Evolutionary conservation across 2,797 vertebrate genomes (phyloP).

Genomic region (Rhabdophis nuchalis): DNA sequence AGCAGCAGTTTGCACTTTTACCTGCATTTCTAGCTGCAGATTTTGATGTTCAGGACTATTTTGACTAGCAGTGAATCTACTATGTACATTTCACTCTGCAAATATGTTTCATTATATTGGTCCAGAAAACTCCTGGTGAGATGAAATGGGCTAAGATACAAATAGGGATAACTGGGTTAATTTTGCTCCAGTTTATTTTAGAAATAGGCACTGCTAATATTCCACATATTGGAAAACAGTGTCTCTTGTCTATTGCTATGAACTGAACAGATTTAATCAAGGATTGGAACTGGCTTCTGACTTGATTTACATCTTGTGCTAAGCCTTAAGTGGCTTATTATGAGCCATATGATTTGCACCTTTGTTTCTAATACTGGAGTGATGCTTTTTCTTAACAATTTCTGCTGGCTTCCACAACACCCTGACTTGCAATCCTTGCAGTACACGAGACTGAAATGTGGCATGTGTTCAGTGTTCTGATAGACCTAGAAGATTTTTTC

Average conservation of each 20-base stretch:
- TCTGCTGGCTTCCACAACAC: background rate
- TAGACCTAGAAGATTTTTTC: background rate
- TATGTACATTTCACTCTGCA: constrained; percentile 27
- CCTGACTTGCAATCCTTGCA: background rate
- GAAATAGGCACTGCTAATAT: constrained; percentile 25
- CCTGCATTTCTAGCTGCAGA: constrained; percentile 55
- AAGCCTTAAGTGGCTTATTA: background rate
- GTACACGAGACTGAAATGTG: background rate
- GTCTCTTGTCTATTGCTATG: background rate
- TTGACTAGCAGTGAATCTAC: constrained; percentile 36
- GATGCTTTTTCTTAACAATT: background rate
- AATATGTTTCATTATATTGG: constrained; percentile 45
- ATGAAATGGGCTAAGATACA: constrained; percentile 37
- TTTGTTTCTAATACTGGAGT: constrained; percentile 23
- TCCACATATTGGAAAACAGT: constrained; percentile 24
- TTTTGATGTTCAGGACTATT: constrained; percentile 48
- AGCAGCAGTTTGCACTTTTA: constrained; percentile 56
- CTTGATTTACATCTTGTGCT: background rate
- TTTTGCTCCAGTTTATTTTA: constrained; percentile 37
- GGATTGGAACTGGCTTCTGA: background rate
- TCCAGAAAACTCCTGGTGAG: constrained; percentile 34
- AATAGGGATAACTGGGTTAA: constrained; percentile 32
- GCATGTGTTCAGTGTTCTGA: background rate
- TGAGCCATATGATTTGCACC: background rate
- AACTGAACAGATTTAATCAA: background rate